A percentile compares a stretch with the other conserved stretches of the same genome.
Conservation (phyloP, 2,888 invertebrate genomes). For the Melinaea marsaeus region DNA sequence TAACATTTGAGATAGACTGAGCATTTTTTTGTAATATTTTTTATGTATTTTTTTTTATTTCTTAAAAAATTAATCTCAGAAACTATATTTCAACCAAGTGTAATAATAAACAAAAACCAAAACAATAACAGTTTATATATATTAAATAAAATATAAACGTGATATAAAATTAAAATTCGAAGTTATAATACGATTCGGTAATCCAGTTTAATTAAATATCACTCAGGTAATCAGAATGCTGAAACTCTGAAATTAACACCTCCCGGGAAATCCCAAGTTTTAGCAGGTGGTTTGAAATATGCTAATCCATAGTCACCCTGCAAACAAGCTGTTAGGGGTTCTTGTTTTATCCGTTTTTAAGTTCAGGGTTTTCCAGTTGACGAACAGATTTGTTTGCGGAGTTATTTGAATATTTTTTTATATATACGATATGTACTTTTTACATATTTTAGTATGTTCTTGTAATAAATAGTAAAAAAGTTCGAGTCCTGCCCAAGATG, state of each 20-base stretch:
- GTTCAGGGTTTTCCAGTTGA: background rate
- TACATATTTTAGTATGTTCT: too few relatives aligned
- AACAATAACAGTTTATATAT: too few relatives aligned
- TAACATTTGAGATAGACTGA: too few relatives aligned
- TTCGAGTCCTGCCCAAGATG: too few relatives aligned
- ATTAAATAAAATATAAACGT: background rate
- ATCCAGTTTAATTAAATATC: slow-evolving; percentile 24
- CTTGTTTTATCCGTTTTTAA: slow-evolving; percentile 1
- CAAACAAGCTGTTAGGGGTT: slow-evolving; percentile 7
- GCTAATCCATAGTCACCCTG: slow-evolving; percentile 20
- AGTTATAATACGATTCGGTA: slow-evolving; percentile 4
- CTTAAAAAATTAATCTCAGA: too few relatives aligned
- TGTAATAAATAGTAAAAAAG: too few relatives aligned
- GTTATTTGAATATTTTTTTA: background rate
- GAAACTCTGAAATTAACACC: slow-evolving; percentile 34
- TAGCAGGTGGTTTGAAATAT: slow-evolving; percentile 32
- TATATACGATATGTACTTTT: background rate
- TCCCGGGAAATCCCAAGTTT: slow-evolving; percentile 24
- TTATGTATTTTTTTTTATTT: too few relatives aligned
- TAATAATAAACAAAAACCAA: too few relatives aligned
- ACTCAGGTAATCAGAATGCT: slow-evolving; percentile 24
- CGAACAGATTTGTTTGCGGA: background rate
- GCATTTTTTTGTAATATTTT: too few relatives aligned
- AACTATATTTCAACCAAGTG: too few relatives aligned
- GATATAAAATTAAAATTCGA: slow-evolving; percentile 1